A percentile compares a stretch with the other conserved stretches of the same genome.
These are phyloP conservation scores for Neotoxoptera formosana DNA, from an alignment of 1,140 invertebrate species.

Conservation along the genomic window DNA sequence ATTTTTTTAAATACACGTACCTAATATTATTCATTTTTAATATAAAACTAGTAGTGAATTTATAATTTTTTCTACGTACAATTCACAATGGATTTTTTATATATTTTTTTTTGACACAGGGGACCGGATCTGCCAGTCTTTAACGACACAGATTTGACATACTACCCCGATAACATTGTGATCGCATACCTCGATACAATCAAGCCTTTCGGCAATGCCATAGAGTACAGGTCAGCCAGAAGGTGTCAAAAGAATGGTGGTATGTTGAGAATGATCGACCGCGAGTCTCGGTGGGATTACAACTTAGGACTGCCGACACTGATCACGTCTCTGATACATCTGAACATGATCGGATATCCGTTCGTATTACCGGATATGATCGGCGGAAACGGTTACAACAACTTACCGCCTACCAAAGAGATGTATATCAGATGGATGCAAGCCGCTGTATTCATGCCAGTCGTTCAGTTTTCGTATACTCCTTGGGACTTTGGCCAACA, in stretches of 20 bases:
- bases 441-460: conserved; percentile 84
- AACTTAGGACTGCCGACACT: conserved; percentile 80
- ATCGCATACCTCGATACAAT: conserved; percentile 59
- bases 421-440: conserved; percentile 92
- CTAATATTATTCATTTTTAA: too few relatives aligned
- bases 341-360: conserved; percentile 85
- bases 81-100: too few relatives aligned
- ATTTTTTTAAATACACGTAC: too few relatives aligned
- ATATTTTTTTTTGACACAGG: neutral
- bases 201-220: conserved; percentile 58
- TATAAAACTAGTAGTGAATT: too few relatives aligned
- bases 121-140: conserved; percentile 60
- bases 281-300: conserved; percentile 79
- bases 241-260: conserved; percentile 79
- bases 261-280: conserved; percentile 90
- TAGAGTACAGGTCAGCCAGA: conserved; percentile 65
- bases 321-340: conserved; percentile 79
- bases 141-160: conserved; percentile 59
- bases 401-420: conserved; percentile 72
- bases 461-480: conserved; percentile 85
- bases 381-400: conserved; percentile 83
- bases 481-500: conserved; percentile 87
- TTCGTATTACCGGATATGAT: conserved; percentile 91
- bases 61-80: too few relatives aligned
- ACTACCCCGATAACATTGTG: conserved; percentile 59